phyloP scores from a whole-genome alignment of 1,140 invertebrate species.

The Drosophila nasuta region DNA sequence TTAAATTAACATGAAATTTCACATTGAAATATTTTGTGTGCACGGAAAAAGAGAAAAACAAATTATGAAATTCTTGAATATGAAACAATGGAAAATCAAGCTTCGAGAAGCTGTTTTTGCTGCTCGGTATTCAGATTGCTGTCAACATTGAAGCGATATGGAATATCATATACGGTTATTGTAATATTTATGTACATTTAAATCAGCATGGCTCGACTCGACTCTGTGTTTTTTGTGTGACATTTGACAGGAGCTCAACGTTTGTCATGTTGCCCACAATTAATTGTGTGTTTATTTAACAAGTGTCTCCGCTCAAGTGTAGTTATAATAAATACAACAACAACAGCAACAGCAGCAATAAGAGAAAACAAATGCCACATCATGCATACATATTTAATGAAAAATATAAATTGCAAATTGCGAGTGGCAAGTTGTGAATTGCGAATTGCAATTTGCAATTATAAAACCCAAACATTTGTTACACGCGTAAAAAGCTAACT shows the following conservation, averaged over 20 bases:
- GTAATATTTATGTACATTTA: constrained; percentile 36
- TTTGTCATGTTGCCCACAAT: constrained; percentile 59
- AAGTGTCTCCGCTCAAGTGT: not conserved
- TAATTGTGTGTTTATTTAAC: constrained; percentile 71
- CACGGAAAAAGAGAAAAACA: constrained; percentile 7
- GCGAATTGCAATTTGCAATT: constrained; percentile 38
- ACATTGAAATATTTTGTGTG: constrained; percentile 19
- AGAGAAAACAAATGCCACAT: not conserved
- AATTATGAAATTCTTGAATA: constrained; percentile 24
- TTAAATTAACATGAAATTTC: constrained; percentile 18
- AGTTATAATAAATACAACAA: not conserved
- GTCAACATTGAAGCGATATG: constrained; percentile 33
- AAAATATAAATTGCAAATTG: constrained; percentile 24
- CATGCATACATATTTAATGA: not conserved
- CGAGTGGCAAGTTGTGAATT: constrained; percentile 2
- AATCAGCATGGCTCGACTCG: constrained; percentile 18
- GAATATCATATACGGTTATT: constrained; percentile 14
- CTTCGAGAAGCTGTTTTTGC: not conserved
- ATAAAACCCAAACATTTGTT: constrained; percentile 21
- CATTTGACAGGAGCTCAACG: constrained; percentile 25
- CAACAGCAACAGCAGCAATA: no score
- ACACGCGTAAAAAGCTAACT: constrained; percentile 34
- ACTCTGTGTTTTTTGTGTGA: constrained; percentile 33
- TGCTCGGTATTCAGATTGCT: constrained; percentile 5
- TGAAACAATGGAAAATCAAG: constrained; percentile 14